Evolutionary conservation across 1,140 invertebrate species (phyloP).

Genomic region (Diachasma alloeum): DNA sequence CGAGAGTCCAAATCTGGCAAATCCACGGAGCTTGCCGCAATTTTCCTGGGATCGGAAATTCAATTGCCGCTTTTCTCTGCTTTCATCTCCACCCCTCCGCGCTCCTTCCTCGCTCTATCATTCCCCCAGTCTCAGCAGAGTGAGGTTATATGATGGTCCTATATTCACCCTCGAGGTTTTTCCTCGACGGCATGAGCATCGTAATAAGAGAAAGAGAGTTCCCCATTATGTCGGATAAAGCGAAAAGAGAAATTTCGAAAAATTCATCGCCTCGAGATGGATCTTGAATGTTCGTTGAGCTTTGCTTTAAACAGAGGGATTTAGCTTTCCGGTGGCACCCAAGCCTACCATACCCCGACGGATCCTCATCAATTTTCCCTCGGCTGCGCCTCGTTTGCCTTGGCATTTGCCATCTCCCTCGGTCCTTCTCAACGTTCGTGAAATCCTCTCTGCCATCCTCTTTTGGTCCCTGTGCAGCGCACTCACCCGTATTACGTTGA

Average conservation of each 20-base stretch:
- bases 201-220: neutral
- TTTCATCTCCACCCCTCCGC: neutral
- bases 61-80: conserved; percentile 23
- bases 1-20: conserved; percentile 9
- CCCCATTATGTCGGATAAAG: neutral
- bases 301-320: conserved; percentile 25
- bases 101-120: neutral
- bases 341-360: conserved; percentile 8
- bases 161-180: neutral
- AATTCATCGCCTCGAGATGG: neutral
- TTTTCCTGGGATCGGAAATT: conserved; percentile 21
- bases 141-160: no score
- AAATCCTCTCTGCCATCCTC: neutral
- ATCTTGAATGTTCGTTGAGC: neutral
- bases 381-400: conserved; percentile 21
- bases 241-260: neutral
- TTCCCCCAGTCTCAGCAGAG: neutral
- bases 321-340: conserved; percentile 22
- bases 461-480: neutral
- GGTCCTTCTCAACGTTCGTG: neutral
- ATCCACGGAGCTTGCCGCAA: conserved; percentile 19
- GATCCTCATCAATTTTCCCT: conserved; percentile 30
- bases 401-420: neutral
- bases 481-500: neutral
- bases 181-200: neutral